phyloP scores from a whole-genome alignment of 1,140 invertebrate species.

The Achroia grisella region DNA sequence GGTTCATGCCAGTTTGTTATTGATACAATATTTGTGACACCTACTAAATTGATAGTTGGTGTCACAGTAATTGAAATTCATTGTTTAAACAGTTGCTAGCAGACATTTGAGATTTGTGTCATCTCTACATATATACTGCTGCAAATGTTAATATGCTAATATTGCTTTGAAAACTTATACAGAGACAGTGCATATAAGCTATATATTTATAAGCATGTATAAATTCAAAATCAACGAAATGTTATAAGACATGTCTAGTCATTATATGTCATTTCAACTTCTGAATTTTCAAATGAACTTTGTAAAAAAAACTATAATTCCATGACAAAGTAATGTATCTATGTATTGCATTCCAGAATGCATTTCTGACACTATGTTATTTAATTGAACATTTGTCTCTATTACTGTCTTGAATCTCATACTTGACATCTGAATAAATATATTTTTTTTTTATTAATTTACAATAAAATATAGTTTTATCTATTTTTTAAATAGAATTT shows the following conservation, averaged over 20 bases:
- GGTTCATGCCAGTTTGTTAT: constrained; percentile 9
- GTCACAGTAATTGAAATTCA: constrained; percentile 54
- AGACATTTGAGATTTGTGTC: constrained; percentile 34
- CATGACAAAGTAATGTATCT: too few relatives aligned
- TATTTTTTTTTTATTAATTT: too few relatives aligned
- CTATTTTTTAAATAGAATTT: too few relatives aligned
- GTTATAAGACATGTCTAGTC: constrained; percentile 54
- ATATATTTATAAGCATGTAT: constrained; percentile 19
- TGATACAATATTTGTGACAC: constrained; percentile 13
- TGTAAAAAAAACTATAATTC: too few relatives aligned
- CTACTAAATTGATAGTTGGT: constrained; percentile 41
- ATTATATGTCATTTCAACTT: constrained; percentile 30
- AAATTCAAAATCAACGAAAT: constrained; percentile 48
- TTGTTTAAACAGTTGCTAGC: constrained; percentile 32
- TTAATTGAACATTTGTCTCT: neutral
- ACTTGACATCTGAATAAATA: too few relatives aligned
- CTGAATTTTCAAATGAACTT: neutral
- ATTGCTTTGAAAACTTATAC: constrained; percentile 18
- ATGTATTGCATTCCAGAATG: neutral
- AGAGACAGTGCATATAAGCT: constrained; percentile 21
- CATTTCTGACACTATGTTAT: neutral
- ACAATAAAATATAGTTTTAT: too few relatives aligned
- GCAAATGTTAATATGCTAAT: constrained; percentile 20
- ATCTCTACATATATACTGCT: constrained; percentile 29
- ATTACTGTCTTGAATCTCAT: too few relatives aligned